Evolutionary conservation across 2,888 invertebrate genomes (phyloP), one percentile per base, ranked within the genome.

Genomic region (Clitarchus hookeri): DNA sequence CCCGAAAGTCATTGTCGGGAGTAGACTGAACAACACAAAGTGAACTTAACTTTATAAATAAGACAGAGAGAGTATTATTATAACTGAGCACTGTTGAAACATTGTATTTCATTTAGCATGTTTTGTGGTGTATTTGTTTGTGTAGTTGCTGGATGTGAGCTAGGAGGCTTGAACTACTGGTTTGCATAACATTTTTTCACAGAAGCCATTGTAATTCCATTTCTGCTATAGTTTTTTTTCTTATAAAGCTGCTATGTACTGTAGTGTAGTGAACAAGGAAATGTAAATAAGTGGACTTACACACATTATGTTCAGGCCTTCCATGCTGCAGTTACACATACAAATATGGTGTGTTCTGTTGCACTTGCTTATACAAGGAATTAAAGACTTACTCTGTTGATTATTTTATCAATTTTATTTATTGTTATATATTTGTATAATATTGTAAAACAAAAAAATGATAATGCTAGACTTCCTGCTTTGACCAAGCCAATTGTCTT

Each of bases 301-400:
- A 65, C 53, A 9, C 0, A n/a, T 65, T 23, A 19, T 65, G n/a
- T 65, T 65, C 65, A 8, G n/a, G 65, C 65, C 65, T 65, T 65
- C 65, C 65, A 65, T 65, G 65, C 6, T n/a, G 65, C 65, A n/a
- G 65, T 65, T 65, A 65, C 65, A 65, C 65, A 65, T 23, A n/a
- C 65, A 65, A n/a, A n/a, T 65, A 16, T 65, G n/a, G 19, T 8
- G 65, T 65, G 65, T 65, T 65, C 16, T n/a, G 65, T 65, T 65
- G 48, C 65, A 65, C 65, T 65, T 65, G 65, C 65, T 23, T 65
- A n/a, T 65, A 65, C 65, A 65, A 65, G 65, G 65, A 65, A n/a
- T 65, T 65, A 19, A n/a, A n/a, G 65, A 65, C 65, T 65, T 65
- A 19, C 19, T 65, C 65, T 65, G 65, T 65, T 65, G 65, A n/a